Conservation (phyloP, 2,113 vertebrate genomes). For the Pseudonaja textilis region DNA sequence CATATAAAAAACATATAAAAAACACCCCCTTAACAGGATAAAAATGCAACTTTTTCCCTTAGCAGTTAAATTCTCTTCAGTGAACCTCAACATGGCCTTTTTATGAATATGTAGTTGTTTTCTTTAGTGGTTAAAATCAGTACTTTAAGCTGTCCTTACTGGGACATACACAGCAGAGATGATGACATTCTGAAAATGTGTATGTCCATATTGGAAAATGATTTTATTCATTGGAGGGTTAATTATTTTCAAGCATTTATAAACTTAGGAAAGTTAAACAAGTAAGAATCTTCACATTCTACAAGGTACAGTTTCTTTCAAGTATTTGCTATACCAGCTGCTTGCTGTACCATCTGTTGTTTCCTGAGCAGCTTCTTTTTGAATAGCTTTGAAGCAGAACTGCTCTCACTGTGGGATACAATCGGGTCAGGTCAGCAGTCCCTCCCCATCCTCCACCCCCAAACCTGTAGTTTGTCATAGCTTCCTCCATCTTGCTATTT, state of each 20-base stretch:
- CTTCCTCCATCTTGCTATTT: constrained; percentile 43
- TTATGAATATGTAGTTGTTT: constrained; percentile 62
- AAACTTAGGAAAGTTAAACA: constrained; percentile 4
- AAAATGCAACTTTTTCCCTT: constrained; percentile 44
- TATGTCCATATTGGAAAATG: constrained; percentile 3
- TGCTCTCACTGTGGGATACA: constrained; percentile 68
- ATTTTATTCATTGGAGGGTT: not conserved
- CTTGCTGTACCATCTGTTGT: constrained; percentile 74
- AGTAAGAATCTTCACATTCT: constrained; percentile 23
- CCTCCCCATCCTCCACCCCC: constrained; percentile 27
- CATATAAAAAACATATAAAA: not conserved
- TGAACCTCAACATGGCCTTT: constrained; percentile 57
- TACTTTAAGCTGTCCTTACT: constrained; percentile 52
- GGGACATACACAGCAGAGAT: constrained; percentile 37
- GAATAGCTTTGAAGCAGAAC: constrained; percentile 70
- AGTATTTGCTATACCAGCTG: constrained; percentile 65
- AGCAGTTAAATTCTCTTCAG: constrained; percentile 51
- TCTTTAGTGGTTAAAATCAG: constrained; percentile 59
- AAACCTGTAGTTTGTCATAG: constrained; percentile 61
- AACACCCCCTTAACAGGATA: not conserved
- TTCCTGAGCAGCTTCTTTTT: constrained; percentile 66
- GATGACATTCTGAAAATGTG: not conserved
- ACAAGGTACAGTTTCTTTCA: constrained; percentile 49
- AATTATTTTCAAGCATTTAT: fast-evolving
- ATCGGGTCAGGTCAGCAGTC: constrained; percentile 73